Conservation (phyloP, 2,888 invertebrate genomes). For the Neocrepidodera transversa region DNA sequence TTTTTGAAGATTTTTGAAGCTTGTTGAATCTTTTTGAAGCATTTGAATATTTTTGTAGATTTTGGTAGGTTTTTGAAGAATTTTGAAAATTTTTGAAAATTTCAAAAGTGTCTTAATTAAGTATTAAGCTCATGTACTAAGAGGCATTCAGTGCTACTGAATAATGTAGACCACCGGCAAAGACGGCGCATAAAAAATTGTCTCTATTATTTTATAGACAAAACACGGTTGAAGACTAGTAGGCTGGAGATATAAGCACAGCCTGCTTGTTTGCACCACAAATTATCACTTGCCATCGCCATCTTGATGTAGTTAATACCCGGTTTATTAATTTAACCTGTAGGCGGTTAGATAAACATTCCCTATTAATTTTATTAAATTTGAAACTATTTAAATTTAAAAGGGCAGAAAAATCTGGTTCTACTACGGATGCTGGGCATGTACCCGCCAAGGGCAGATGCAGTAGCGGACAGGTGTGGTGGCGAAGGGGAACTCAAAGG, state of each 20-base stretch:
- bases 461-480: constrained; percentile 35
- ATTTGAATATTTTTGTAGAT: too few relatives aligned
- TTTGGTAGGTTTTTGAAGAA: too few relatives aligned
- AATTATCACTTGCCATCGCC: constrained; percentile 15
- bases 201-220: constrained; percentile 36
- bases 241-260: constrained; percentile 10
- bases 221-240: constrained; percentile 22
- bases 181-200: constrained; percentile 28
- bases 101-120: too few relatives aligned
- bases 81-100: too few relatives aligned
- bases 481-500: constrained; percentile 20
- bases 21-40: too few relatives aligned
- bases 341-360: too few relatives aligned
- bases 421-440: constrained; percentile 11
- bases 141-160: constrained; percentile 27
- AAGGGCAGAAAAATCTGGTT: constrained; percentile 28
- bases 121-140: neutral
- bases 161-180: constrained; percentile 35
- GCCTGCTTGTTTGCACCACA: constrained; percentile 10
- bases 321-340: too few relatives aligned
- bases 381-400: too few relatives aligned
- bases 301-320: too few relatives aligned
- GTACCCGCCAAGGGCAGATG: constrained; percentile 14
- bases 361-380: too few relatives aligned
- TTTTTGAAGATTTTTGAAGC: too few relatives aligned